Evolutionary conservation across 2,797 vertebrate species (phyloP).

Genomic region (Phataginus tetradactyla): DNA sequence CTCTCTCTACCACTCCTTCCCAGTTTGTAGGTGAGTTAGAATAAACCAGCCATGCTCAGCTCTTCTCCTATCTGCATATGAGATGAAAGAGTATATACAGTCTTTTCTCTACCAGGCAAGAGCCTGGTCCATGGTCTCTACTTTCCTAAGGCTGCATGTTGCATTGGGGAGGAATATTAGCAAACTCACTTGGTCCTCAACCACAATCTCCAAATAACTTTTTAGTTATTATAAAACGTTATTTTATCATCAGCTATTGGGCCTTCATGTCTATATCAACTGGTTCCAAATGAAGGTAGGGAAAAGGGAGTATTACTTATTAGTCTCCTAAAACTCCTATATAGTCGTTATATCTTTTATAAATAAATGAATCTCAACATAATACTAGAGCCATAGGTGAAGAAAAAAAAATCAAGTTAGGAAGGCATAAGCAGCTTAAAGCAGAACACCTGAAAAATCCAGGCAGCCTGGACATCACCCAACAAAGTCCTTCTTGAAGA

Average conservation of each 20-base stretch:
- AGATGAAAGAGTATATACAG: not conserved
- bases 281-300: not conserved
- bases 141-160: not conserved
- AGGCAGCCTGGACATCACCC: not conserved
- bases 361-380: not conserved
- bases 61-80: not conserved
- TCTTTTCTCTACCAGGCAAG: not conserved
- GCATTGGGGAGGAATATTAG: not conserved
- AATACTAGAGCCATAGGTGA: not conserved
- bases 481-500: not conserved
- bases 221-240: not conserved
- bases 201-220: slow-evolving; percentile 13
- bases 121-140: not conserved
- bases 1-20: not conserved
- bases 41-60: not conserved
- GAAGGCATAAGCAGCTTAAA: not conserved
- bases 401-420: not conserved
- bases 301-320: not conserved
- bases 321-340: slow-evolving; percentile 21
- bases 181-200: not conserved
- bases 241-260: not conserved
- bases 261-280: not conserved
- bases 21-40: not conserved
- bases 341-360: not conserved
- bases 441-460: not conserved